Conservation (phyloP, 2,888 invertebrate species). For the Tipula vernalis region DNA sequence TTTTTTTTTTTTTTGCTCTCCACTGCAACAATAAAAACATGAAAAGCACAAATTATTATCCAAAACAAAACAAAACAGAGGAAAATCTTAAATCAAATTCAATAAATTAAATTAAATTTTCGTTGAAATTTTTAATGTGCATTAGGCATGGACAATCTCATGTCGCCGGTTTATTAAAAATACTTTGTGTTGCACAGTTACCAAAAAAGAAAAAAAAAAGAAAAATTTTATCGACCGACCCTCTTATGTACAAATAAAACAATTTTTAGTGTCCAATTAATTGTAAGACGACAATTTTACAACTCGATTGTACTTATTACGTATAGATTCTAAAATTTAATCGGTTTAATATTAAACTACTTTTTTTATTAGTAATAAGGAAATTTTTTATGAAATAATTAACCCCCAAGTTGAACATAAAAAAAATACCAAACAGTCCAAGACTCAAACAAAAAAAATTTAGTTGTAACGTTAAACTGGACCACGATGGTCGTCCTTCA, state of each 20-base stretch:
- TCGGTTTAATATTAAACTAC: too few species aligned
- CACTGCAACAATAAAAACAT: background rate
- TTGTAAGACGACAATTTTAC: background rate
- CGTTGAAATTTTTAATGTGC: background rate
- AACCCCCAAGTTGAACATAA: background rate
- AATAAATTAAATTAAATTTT: background rate
- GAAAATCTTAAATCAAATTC: constrained; percentile 7
- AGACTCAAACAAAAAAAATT: background rate
- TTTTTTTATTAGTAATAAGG: background rate
- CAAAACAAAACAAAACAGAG: background rate
- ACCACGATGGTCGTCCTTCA: background rate
- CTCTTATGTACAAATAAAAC: background rate
- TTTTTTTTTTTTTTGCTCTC: too few species aligned
- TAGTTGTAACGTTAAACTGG: background rate
- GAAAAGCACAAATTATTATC: background rate
- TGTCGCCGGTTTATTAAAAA: background rate
- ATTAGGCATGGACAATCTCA: background rate
- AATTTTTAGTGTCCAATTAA: background rate
- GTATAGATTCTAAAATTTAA: too few species aligned
- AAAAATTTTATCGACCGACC: too few species aligned
- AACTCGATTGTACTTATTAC: background rate
- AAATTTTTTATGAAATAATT: background rate
- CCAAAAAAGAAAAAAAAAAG: too few species aligned
- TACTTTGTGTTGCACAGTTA: background rate
- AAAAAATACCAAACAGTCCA: background rate